Evolutionary conservation across 2,113 vertebrate species (phyloP).

Genomic region (Pimephales promelas): DNA sequence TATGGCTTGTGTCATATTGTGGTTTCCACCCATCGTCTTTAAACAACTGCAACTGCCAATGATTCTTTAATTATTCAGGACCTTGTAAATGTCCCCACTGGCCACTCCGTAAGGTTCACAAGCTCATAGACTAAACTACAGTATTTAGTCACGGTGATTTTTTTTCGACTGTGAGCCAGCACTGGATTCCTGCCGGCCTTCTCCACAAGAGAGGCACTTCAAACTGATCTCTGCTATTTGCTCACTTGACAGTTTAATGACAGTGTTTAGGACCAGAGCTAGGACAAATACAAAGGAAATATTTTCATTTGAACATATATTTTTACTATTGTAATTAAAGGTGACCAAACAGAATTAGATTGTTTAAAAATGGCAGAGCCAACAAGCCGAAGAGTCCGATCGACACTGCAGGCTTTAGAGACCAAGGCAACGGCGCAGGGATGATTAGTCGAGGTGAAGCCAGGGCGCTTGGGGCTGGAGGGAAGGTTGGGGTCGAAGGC

Average conservation of each 20-base stretch:
- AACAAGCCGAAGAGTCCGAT: no score
- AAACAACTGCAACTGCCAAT: neutral
- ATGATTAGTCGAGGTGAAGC: no score
- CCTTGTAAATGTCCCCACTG: neutral
- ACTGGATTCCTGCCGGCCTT: conserved; percentile 1
- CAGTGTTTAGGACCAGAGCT: neutral
- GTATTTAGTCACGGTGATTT: conserved; percentile 9
- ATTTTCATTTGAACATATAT: neutral
- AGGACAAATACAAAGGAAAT: neutral
- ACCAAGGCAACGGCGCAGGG: no score
- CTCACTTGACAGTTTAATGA: conserved; percentile 1
- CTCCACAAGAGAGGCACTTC: conserved; percentile 7
- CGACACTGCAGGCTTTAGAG: no score
- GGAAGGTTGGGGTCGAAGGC: no score
- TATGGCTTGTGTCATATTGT: neutral
- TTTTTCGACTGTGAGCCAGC: neutral
- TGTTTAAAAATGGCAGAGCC: no score
- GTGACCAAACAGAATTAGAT: neutral
- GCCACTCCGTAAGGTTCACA: neutral
- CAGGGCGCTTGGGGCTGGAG: no score
- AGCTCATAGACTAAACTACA: neutral
- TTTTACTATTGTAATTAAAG: neutral
- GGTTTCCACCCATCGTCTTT: neutral
- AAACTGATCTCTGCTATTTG: conserved; percentile 25
- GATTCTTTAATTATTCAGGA: neutral